phyloP scores from a whole-genome alignment of 2,797 vertebrate species.

The Crocidura indochinensis region DNA sequence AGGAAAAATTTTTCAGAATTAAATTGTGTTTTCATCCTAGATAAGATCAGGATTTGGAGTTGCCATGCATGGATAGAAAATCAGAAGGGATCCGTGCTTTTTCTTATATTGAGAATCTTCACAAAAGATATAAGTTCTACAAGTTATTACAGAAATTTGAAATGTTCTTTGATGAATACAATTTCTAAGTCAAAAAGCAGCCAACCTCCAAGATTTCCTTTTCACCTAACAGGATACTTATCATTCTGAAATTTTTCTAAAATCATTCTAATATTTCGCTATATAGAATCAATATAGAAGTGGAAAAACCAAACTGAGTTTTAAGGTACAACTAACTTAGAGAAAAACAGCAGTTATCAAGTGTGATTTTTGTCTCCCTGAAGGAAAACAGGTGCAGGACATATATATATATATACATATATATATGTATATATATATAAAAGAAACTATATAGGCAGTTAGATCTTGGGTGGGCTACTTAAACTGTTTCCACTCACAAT shows the following conservation, averaged over 20 bases:
- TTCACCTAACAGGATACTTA: conserved; percentile 70
- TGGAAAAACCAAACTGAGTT: conserved; percentile 53
- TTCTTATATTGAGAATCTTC: neutral
- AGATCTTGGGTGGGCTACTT: no score
- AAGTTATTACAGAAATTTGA: conserved; percentile 55
- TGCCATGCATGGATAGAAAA: neutral
- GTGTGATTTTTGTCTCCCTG: conserved; percentile 20
- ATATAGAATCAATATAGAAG: neutral
- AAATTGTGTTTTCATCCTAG: conserved; percentile 7
- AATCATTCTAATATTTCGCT: conserved; percentile 11
- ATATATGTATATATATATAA: no score
- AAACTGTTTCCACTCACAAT: no score
- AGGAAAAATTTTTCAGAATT: conserved; percentile 28
- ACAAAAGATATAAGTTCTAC: conserved; percentile 1
- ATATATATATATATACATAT: no score
- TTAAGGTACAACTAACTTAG: conserved; percentile 33
- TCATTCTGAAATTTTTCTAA: conserved; percentile 66
- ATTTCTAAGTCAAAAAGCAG: conserved; percentile 55
- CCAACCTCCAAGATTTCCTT: conserved; percentile 33
- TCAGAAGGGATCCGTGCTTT: neutral
- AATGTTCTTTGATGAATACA: conserved; percentile 31
- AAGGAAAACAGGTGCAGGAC: conserved; percentile 25
- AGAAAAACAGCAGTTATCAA: conserved; percentile 47
- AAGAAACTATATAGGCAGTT: no score
- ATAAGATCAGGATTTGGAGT: conserved; percentile 10